Percentiles rank a stretch among this genome's conserved stretches.
Evolutionary conservation across 2,797 vertebrate species (phyloP).

Genomic region (Anguilla pacifica): DNA sequence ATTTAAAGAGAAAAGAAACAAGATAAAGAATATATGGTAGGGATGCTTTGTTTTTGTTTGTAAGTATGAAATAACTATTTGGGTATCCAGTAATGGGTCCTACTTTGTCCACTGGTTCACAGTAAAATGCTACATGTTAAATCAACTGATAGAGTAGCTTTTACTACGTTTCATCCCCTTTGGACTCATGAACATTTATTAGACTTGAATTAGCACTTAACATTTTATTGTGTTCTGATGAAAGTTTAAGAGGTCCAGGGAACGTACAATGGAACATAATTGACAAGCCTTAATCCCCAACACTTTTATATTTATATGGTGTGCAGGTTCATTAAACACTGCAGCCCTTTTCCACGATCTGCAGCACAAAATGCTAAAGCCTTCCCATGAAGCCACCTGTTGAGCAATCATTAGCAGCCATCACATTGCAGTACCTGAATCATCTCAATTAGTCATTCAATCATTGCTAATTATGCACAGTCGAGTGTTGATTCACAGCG

Average conservation of each 20-base stretch:
- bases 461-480: conserved; percentile 1
- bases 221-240: too few relatives aligned
- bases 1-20: not conserved
- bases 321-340: not conserved
- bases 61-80: not conserved
- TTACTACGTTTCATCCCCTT: too few relatives aligned
- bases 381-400: not conserved
- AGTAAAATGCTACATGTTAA: too few relatives aligned
- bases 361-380: not conserved
- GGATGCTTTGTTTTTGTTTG: not conserved
- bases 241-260: too few relatives aligned
- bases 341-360: not conserved
- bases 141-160: too few relatives aligned
- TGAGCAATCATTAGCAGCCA: not conserved
- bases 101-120: too few relatives aligned
- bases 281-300: not conserved
- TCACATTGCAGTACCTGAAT: conserved; percentile 1
- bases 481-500: not conserved
- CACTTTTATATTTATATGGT: not conserved
- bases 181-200: too few relatives aligned
- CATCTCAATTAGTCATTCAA: conserved; percentile 10
- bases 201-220: too few relatives aligned
- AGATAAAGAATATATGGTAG: not conserved
- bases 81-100: too few relatives aligned
- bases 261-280: not conserved